A percentile compares a stretch with the other conserved stretches of the same genome.
Evolutionary conservation across 2,113 vertebrate genomes (phyloP).

Genomic region (Calidris pygmaea): DNA sequence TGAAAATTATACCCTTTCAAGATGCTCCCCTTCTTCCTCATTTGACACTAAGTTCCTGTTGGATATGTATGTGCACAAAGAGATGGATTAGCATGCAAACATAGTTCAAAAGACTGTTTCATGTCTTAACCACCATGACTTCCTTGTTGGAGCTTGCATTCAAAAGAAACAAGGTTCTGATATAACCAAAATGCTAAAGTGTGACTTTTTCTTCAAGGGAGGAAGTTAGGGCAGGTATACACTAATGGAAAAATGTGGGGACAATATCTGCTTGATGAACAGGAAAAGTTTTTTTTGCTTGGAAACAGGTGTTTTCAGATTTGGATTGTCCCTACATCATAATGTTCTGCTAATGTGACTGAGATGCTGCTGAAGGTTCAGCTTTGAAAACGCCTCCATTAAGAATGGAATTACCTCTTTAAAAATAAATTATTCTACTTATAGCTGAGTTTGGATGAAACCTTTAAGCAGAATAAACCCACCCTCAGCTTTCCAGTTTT

Average conservation of each 20-base stretch:
- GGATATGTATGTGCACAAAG: background rate
- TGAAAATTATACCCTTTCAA: conserved; percentile 26
- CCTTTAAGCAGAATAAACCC: background rate
- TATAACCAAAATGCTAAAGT: background rate
- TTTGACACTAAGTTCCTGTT: background rate
- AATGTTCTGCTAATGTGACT: background rate
- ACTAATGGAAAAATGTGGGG: background rate
- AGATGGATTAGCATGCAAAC: background rate
- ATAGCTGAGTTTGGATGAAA: background rate
- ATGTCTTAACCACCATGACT: background rate
- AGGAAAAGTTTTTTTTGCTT: background rate
- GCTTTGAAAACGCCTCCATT: background rate
- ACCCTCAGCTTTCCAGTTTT: background rate
- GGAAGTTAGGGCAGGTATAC: background rate
- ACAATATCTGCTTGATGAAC: background rate
- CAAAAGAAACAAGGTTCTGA: background rate
- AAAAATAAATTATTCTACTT: background rate
- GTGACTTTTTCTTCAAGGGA: background rate
- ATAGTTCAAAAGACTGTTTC: background rate
- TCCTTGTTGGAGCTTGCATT: background rate
- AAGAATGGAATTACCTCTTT: background rate
- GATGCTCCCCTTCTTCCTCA: background rate
- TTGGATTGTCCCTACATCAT: background rate
- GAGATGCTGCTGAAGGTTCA: background rate
- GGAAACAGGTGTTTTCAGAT: background rate